phyloP scores from a whole-genome alignment of 2,888 invertebrate species.

The Megamerina dolium region DNA sequence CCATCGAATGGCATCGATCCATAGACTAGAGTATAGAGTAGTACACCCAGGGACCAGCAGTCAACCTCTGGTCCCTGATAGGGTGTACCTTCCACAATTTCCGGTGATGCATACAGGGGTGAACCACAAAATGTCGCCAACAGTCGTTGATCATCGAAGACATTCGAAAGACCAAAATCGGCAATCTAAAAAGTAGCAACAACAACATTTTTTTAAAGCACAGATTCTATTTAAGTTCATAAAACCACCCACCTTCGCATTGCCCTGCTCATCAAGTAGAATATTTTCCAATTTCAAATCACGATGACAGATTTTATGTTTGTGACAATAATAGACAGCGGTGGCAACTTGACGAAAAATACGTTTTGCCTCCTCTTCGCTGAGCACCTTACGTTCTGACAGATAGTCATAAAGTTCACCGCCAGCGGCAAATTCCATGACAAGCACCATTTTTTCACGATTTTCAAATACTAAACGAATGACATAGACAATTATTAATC shows the following conservation, averaged over 20 bases:
- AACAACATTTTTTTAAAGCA: neutral
- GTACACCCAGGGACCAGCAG: constrained; percentile 92
- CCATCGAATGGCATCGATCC: constrained; percentile 99
- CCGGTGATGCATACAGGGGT: constrained; percentile 93
- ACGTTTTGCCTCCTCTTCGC: constrained; percentile 86
- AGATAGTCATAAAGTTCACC: constrained; percentile 97
- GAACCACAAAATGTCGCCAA: constrained; percentile 94
- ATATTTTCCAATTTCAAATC: constrained; percentile 96
- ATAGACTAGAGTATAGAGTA: constrained; percentile 95
- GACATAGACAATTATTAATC: neutral
- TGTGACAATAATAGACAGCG: constrained; percentile 96
- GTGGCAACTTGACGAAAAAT: constrained; percentile 96
- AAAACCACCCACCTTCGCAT: constrained; percentile 71
- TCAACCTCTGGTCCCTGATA: constrained; percentile 96
- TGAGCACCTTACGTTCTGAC: constrained; percentile 82
- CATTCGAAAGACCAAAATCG: constrained; percentile 97
- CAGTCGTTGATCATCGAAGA: constrained; percentile 81
- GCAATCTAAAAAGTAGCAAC: constrained; percentile 65
- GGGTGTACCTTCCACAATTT: constrained; percentile 94
- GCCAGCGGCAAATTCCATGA: constrained; percentile 98
- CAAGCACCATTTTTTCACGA: constrained; percentile 97
- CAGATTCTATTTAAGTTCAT: neutral
- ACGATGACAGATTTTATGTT: constrained; percentile 94
- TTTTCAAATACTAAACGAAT: constrained; percentile 98
- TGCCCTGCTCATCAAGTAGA: constrained; percentile 83